Conservation (phyloP, 2,888 invertebrate species). For the Drymonia ruficornis region DNA sequence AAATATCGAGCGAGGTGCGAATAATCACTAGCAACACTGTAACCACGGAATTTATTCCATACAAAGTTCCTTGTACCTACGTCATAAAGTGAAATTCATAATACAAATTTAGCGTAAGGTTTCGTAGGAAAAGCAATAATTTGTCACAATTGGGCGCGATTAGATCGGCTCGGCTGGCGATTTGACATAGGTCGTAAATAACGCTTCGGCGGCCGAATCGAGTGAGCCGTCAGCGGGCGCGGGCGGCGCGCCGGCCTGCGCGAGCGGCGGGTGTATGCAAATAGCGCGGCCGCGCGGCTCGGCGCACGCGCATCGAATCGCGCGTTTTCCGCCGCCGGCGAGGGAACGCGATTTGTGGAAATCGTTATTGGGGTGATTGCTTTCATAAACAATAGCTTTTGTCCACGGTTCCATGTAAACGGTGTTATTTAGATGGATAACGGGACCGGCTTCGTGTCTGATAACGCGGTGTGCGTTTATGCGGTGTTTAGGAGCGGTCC, state of each 20-base stretch:
- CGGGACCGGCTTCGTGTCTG: slow-evolving; percentile 63
- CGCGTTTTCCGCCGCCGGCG: slow-evolving; percentile 76
- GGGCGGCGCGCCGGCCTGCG: slow-evolving; percentile 28
- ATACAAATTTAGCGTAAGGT: slow-evolving; percentile 75
- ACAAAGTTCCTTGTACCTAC: slow-evolving; percentile 49
- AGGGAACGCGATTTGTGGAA: slow-evolving; percentile 77
- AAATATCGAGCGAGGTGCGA: slow-evolving; percentile 73
- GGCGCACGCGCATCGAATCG: slow-evolving; percentile 82
- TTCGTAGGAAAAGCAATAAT: slow-evolving; percentile 84
- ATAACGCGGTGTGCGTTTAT: slow-evolving; percentile 55
- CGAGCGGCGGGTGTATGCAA: slow-evolving; percentile 62
- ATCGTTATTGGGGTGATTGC: slow-evolving; percentile 84
- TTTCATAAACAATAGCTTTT: slow-evolving; percentile 84
- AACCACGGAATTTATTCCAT: slow-evolving; percentile 54
- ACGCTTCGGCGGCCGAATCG: slow-evolving; percentile 65
- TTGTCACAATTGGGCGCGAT: slow-evolving; percentile 83
- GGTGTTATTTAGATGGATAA: slow-evolving; percentile 70
- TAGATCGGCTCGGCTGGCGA: slow-evolving; percentile 80
- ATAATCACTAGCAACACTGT: slow-evolving; percentile 78
- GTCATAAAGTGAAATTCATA: slow-evolving; percentile 72
- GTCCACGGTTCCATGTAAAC: slow-evolving; percentile 72
- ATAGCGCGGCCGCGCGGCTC: slow-evolving; percentile 63
- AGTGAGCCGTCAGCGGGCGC: slow-evolving; percentile 52
- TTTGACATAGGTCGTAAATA: slow-evolving; percentile 83
- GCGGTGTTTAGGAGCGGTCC: slow-evolving; percentile 45